These are phyloP conservation scores for Cottus gobio DNA, from an alignment of 2,113 vertebrate genomes.

Conservation along the genomic window DNA sequence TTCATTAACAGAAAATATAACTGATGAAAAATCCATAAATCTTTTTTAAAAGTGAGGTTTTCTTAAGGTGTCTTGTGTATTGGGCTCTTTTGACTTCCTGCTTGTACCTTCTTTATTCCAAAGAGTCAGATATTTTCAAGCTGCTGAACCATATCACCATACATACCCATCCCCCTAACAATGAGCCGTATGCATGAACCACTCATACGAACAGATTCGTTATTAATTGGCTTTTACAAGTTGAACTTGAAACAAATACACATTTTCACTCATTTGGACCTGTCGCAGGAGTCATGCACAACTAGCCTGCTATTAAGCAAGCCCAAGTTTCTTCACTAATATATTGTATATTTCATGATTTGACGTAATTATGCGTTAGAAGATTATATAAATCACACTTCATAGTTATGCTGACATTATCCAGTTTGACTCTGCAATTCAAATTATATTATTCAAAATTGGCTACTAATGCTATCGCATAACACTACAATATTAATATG, in stretches of 20 bases:
- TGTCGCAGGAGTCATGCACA: too few species aligned
- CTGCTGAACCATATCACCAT: not conserved
- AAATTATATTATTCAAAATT: not conserved
- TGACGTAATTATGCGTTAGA: not conserved
- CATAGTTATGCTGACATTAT: not conserved
- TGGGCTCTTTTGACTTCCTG: not conserved
- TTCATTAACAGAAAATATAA: not conserved
- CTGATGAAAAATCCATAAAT: not conserved
- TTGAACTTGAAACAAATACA: too few species aligned
- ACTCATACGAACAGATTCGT: too few species aligned
- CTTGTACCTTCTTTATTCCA: not conserved
- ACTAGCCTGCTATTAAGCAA: too few species aligned
- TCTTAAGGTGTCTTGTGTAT: not conserved
- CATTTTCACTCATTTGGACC: too few species aligned
- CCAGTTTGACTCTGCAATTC: not conserved
- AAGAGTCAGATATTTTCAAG: not conserved
- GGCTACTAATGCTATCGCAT: not conserved
- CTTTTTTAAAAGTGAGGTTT: not conserved
- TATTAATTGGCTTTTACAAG: too few species aligned
- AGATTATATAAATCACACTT: not conserved
- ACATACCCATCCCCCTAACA: not conserved
- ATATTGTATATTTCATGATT: not conserved
- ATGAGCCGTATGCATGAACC: too few species aligned
- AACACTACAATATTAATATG: not conserved
- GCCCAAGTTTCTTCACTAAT: too few species aligned